Evolutionary conservation across 2,888 invertebrate species (phyloP), one percentile per base, ranked within the genome.

Genomic region (Trachelus troglodyta): DNA sequence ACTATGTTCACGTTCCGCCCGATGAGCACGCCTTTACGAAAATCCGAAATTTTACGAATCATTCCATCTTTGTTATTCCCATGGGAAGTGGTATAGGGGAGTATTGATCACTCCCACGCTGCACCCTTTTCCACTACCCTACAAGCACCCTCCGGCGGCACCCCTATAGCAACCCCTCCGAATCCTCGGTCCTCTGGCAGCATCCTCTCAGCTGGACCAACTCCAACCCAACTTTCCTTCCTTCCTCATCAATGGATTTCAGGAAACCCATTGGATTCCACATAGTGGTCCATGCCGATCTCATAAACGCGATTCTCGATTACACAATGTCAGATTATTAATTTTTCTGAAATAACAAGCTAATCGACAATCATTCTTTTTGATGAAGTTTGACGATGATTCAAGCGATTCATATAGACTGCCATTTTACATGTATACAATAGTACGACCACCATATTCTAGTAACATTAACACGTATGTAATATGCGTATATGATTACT

Each of bases 61-160:
- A 82, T 76, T 85, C 83, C 83, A 81, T 88, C 90, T 88, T 86
- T 84, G 88, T 87, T 87, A 85, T 86, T 88, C 87, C 82, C 84
- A 84, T 80, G 86, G 87, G 85, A 87, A 85, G 85, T 84, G 83
- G 87, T 85, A 85, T 87, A 86, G 87, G 85, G 87, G 87, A 90
- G 90, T 91, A 91, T 91, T 91, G 91, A 91, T 91, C 91, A 90
- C 87, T 86, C 87, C 88, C 87, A 88, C 87, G 87, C 86, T 88
- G 85, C 87, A 84, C 86, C 88, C 89, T 87, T 86, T 85, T 85
- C 85, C 83, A 73, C 76, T 75, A 73, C 69, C 69, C 34, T 35
- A 77, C 78, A 77, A 77, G 79, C 79, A 80, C 77, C 79, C 76
- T 79, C 82, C 73, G 15, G 79, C 79, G 76, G 71, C 76, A 77